These are phyloP conservation scores for Cephus spinipes DNA, from an alignment of 2,888 invertebrate genomes.

Conservation along the genomic window DNA sequence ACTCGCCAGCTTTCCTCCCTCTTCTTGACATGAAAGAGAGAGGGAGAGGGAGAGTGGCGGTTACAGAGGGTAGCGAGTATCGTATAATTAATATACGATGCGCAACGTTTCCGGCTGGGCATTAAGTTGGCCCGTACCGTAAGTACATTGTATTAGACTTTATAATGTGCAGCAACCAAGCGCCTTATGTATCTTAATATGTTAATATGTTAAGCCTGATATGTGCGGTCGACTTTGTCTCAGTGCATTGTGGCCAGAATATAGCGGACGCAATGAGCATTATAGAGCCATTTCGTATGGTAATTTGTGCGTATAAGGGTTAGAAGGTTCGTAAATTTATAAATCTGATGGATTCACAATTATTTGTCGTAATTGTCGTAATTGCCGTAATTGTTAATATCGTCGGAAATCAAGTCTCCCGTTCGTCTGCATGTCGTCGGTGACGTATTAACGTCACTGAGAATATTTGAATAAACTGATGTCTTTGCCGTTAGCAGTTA, in stretches of 20 bases:
- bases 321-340: neutral
- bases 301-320: neutral
- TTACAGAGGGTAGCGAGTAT: too few relatives aligned
- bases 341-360: neutral
- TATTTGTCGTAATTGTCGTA: neutral
- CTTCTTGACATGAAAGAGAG: neutral
- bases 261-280: too few relatives aligned
- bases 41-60: too few relatives aligned
- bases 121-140: slow-evolving; percentile 22
- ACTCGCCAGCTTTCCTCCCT: neutral
- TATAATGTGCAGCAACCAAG: slow-evolving; percentile 44
- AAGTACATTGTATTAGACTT: slow-evolving; percentile 53
- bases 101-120: slow-evolving; percentile 5
- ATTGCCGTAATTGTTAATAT: neutral
- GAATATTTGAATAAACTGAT: too few relatives aligned
- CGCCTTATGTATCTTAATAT: slow-evolving; percentile 53
- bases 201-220: slow-evolving; percentile 52
- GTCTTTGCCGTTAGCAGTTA: too few relatives aligned
- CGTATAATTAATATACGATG: slow-evolving; percentile 10
- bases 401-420: too few relatives aligned
- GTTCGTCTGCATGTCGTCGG: too few relatives aligned
- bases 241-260: slow-evolving; percentile 27
- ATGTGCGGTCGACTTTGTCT: slow-evolving; percentile 31
- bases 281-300: neutral
- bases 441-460: too few relatives aligned